Evolutionary conservation across 2,797 vertebrate species (phyloP).

Genomic region (Argya squamiceps): DNA sequence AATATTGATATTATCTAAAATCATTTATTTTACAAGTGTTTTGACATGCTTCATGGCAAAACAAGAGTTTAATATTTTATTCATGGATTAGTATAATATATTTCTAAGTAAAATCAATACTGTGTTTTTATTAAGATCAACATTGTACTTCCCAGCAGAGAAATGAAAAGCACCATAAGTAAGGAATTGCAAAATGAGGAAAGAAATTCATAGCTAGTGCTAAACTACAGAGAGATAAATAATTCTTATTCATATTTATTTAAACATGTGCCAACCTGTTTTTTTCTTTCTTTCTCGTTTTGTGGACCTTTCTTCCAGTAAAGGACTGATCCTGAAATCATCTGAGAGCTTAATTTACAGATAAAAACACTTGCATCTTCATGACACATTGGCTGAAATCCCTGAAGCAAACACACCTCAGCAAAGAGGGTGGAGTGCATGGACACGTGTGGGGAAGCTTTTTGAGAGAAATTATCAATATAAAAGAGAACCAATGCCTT

Average conservation of each 20-base stretch:
- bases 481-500: background rate
- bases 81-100: background rate
- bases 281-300: background rate
- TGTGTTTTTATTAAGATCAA: background rate
- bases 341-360: background rate
- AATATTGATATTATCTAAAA: slow-evolving; percentile 26
- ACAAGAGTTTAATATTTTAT: slow-evolving; percentile 8
- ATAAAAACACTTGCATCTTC: background rate
- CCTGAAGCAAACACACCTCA: background rate
- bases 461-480: background rate
- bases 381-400: background rate
- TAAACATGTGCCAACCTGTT: rapidly evolving
- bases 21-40: background rate
- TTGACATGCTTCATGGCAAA: background rate
- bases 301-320: background rate
- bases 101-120: slow-evolving; percentile 36
- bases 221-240: background rate
- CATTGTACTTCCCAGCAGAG: background rate
- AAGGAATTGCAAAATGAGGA: background rate
- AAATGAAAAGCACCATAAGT: background rate
- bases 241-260: background rate
- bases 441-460: background rate
- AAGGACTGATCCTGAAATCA: background rate
- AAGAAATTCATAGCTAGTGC: background rate
- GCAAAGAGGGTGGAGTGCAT: background rate